A percentile compares a stretch with the other conserved stretches of the same genome.
These are phyloP conservation scores for Drosophila antonietae DNA, from an alignment of 2,888 invertebrate species.

Conservation along the genomic window DNA sequence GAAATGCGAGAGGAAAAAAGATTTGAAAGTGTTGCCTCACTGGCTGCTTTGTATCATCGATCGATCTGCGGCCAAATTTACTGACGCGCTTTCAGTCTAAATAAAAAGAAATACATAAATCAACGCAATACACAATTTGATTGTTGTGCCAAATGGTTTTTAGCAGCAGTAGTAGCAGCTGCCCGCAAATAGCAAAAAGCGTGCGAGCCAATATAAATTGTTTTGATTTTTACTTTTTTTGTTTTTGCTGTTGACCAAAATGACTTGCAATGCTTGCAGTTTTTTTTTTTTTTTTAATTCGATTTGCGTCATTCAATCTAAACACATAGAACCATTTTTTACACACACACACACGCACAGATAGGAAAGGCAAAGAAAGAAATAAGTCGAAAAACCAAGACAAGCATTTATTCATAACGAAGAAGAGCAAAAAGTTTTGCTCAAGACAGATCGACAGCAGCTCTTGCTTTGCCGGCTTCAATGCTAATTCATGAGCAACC, in stretches of 20 bases:
- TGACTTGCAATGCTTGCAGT: slow-evolving; percentile 58
- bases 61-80: slow-evolving; percentile 59
- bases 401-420: slow-evolving; percentile 19
- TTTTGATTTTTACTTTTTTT: slow-evolving; percentile 17
- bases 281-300: slow-evolving; percentile 12
- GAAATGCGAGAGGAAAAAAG: neutral
- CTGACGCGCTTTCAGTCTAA: slow-evolving; percentile 54
- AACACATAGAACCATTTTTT: slow-evolving; percentile 14
- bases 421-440: slow-evolving; percentile 18
- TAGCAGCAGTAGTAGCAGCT: slow-evolving; percentile 28
- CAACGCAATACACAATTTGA: slow-evolving; percentile 56
- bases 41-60: slow-evolving; percentile 44
- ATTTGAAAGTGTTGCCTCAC: slow-evolving; percentile 24
- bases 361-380: neutral
- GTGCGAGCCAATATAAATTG: slow-evolving; percentile 45
- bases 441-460: slow-evolving; percentile 20
- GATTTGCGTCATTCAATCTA: slow-evolving; percentile 67
- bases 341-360: neutral
- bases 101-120: slow-evolving; percentile 57
- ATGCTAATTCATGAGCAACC: slow-evolving; percentile 24
- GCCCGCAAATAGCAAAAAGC: slow-evolving; percentile 32
- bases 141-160: slow-evolving; percentile 68
- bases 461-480: slow-evolving; percentile 42
- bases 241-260: slow-evolving; percentile 23
- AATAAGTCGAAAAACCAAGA: slow-evolving; percentile 7